Evolutionary conservation across 2,888 invertebrate species (phyloP).

Genomic region (Thysanoteuthis rhombus): DNA sequence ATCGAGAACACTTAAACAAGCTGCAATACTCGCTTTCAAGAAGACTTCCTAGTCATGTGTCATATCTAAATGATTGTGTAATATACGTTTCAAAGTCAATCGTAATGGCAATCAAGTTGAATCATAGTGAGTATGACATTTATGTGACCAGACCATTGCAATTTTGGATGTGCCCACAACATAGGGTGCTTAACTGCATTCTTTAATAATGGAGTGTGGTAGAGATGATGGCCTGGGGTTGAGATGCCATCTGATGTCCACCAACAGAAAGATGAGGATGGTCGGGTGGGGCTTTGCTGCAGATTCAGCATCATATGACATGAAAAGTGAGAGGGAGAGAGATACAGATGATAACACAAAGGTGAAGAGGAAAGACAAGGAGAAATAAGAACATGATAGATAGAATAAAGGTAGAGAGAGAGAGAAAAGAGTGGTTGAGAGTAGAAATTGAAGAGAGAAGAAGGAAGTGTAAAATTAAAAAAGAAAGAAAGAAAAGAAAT

Average conservation of each 20-base stretch:
- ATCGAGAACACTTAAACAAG: neutral
- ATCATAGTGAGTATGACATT: neutral
- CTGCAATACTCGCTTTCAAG: neutral
- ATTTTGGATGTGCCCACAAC: slow-evolving; percentile 12
- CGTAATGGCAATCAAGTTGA: neutral
- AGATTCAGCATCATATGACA: neutral
- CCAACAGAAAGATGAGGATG: neutral
- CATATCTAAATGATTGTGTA: neutral
- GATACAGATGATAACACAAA: no score
- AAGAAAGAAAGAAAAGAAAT: no score
- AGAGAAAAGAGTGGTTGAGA: no score
- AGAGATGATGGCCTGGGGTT: neutral
- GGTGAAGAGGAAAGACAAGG: neutral
- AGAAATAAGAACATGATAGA: neutral
- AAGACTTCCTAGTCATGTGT: neutral
- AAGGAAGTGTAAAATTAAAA: no score
- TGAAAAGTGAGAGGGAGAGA: neutral
- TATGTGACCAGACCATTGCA: neutral
- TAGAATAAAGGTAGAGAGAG: neutral
- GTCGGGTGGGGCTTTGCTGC: neutral
- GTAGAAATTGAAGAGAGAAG: neutral
- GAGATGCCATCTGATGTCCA: neutral
- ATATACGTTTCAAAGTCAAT: neutral
- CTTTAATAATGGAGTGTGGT: neutral
- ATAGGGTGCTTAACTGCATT: neutral